Percentiles rank a stretch among this genome's conserved stretches.
Conservation (phyloP, 1,140 invertebrate species). For the Drosophila murphyi region DNA sequence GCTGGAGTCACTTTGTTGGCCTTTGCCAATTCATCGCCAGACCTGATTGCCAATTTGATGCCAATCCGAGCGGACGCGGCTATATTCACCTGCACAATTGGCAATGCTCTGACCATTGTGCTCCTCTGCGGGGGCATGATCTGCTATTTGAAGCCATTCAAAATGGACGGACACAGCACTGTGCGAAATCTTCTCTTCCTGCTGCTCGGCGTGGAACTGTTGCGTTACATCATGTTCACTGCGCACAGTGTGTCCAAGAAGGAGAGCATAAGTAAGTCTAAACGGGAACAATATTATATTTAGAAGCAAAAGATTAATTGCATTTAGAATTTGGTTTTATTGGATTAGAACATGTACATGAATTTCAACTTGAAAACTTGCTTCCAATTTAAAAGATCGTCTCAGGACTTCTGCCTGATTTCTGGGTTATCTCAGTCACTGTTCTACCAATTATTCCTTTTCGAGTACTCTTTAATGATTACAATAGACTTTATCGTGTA, state of each 20-base stretch:
- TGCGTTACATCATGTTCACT: slow-evolving; percentile 7
- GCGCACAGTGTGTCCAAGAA: not conserved
- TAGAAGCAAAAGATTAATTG: not conserved
- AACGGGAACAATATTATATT: not conserved
- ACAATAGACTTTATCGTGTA: too few relatives aligned
- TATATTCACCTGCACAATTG: slow-evolving; percentile 28
- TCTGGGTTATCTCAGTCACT: too few relatives aligned
- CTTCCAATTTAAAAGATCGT: too few relatives aligned
- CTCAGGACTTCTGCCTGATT: too few relatives aligned
- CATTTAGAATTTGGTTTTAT: too few relatives aligned
- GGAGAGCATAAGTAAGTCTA: slow-evolving; percentile 25
- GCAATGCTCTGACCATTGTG: slow-evolving; percentile 27
- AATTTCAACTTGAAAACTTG: too few relatives aligned
- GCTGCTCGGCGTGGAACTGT: slow-evolving; percentile 11
- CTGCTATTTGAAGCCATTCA: slow-evolving; percentile 53
- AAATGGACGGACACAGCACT: slow-evolving; percentile 35
- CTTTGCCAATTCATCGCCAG: slow-evolving; percentile 40
- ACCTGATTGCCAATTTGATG: slow-evolving; percentile 52
- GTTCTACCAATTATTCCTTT: too few relatives aligned
- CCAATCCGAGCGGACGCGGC: slow-evolving; percentile 3
- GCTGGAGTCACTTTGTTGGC: slow-evolving; percentile 49
- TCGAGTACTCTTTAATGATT: too few relatives aligned
- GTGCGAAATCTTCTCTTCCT: slow-evolving; percentile 55
- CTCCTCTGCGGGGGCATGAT: slow-evolving; percentile 50
- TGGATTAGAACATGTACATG: too few relatives aligned